A percentile compares a stretch with the other conserved stretches of the same genome.
Conservation (phyloP, 2,888 invertebrate species). For the Drosophila engyochracea region DNA sequence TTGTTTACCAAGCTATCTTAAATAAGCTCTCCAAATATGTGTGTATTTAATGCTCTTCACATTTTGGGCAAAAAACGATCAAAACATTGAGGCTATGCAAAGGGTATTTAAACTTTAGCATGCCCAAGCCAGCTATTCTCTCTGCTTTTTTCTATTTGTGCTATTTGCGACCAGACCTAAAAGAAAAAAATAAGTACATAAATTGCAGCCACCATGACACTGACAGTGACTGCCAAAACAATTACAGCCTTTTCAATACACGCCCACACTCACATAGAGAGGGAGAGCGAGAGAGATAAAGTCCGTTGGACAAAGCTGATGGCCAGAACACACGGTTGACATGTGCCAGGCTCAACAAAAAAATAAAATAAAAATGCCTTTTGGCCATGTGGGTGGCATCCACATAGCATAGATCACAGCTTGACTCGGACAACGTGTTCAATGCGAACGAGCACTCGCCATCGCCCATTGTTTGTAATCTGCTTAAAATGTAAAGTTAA, state of each 20-base stretch:
- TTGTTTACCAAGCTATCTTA: neutral
- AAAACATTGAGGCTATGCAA: neutral
- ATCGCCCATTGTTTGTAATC: conserved; percentile 70
- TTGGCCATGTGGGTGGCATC: conserved; percentile 42
- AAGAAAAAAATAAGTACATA: conserved; percentile 48
- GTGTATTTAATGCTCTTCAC: neutral
- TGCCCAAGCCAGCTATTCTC: no score
- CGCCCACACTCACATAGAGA: neutral
- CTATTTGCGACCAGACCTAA: conserved; percentile 4
- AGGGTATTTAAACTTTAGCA: neutral
- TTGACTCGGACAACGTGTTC: conserved; percentile 13
- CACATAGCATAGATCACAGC: conserved; percentile 33
- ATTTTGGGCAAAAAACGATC: neutral
- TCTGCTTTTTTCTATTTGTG: neutral
- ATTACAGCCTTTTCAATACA: conserved; percentile 57
- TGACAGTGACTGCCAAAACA: conserved; percentile 66
- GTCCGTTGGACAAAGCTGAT: conserved; percentile 20
- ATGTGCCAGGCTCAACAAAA: conserved; percentile 32
- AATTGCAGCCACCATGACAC: conserved; percentile 54
- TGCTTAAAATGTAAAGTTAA: conserved; percentile 79
- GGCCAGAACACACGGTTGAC: conserved; percentile 46
- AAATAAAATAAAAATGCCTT: neutral
- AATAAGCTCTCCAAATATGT: neutral
- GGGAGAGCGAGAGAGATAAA: neutral
- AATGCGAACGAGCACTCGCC: neutral